Percentiles rank a stretch among this genome's conserved stretches.
phyloP scores from a whole-genome alignment of 2,113 vertebrate genomes.

The Thinocorus orbignyianus region DNA sequence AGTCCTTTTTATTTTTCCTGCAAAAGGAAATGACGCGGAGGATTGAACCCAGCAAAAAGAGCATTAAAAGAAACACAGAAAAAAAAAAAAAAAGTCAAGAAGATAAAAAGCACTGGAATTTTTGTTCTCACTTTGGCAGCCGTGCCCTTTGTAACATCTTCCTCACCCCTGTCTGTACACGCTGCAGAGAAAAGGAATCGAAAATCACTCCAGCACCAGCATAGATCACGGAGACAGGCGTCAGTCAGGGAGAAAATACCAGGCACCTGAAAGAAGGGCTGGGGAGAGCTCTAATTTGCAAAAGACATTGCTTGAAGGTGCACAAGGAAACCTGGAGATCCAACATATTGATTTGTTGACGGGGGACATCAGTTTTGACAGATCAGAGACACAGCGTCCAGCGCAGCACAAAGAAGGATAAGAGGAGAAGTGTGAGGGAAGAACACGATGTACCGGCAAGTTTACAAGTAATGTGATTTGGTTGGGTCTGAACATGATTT shows the following conservation, averaged over 20 bases:
- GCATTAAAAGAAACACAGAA: not conserved
- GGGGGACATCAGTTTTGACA: not conserved
- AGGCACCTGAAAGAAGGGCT: not conserved
- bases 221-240: not conserved
- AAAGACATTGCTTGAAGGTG: not conserved
- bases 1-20: not conserved
- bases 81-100: not conserved
- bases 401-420: not conserved
- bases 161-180: not conserved
- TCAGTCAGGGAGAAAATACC: not conserved
- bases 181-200: not conserved
- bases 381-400: not conserved
- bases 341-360: not conserved
- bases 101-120: not conserved
- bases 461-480: not conserved
- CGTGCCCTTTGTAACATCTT: not conserved
- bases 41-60: not conserved
- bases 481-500: not conserved
- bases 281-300: not conserved
- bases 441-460: not conserved
- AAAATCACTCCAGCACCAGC: not conserved
- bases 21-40: not conserved
- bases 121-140: not conserved
- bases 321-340: not conserved
- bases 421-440: not conserved